These are phyloP conservation scores for Heliconius ismenius DNA, from an alignment of 2,888 invertebrate species.

Conservation along the genomic window DNA sequence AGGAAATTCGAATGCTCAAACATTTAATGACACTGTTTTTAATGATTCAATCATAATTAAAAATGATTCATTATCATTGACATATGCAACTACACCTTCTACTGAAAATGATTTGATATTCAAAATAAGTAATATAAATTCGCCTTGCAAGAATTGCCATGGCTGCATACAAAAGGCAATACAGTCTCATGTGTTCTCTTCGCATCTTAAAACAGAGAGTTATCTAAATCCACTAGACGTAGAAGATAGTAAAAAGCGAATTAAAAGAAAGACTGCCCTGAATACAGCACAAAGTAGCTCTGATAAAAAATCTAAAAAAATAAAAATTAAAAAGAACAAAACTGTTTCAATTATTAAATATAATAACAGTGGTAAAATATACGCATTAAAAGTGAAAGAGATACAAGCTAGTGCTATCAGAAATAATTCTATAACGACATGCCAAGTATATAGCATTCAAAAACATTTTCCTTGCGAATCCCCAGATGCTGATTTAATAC, in stretches of 20 bases:
- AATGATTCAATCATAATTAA: conserved; percentile 32
- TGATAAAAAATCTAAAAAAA: conserved; percentile 42
- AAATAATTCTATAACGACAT: conserved; percentile 47
- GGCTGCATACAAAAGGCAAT: conserved; percentile 61
- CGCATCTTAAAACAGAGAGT: conserved; percentile 44
- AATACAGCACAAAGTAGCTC: conserved; percentile 32
- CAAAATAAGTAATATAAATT: conserved; percentile 49
- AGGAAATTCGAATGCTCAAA: not conserved
- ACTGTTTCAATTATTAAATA: conserved; percentile 62
- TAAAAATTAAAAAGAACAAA: conserved; percentile 52
- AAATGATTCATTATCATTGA: conserved; percentile 30
- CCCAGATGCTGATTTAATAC: conserved; percentile 54
- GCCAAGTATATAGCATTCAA: conserved; percentile 62
- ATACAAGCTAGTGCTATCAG: conserved; percentile 42
- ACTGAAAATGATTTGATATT: conserved; percentile 47
- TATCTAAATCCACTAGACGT: conserved; percentile 50
- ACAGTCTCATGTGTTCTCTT: conserved; percentile 49
- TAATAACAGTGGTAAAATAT: conserved; percentile 55
- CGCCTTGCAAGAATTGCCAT: conserved; percentile 54
- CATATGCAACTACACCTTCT: conserved; percentile 50
- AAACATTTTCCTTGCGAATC: conserved; percentile 60
- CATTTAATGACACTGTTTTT: not conserved
- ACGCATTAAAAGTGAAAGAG: conserved; percentile 66
- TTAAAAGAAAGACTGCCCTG: conserved; percentile 48
- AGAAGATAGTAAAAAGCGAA: conserved; percentile 45